A percentile compares a stretch with the other conserved stretches of the same genome.
Evolutionary conservation across 2,797 vertebrate genomes (phyloP).

Genomic region (Ataeniobius toweri): DNA sequence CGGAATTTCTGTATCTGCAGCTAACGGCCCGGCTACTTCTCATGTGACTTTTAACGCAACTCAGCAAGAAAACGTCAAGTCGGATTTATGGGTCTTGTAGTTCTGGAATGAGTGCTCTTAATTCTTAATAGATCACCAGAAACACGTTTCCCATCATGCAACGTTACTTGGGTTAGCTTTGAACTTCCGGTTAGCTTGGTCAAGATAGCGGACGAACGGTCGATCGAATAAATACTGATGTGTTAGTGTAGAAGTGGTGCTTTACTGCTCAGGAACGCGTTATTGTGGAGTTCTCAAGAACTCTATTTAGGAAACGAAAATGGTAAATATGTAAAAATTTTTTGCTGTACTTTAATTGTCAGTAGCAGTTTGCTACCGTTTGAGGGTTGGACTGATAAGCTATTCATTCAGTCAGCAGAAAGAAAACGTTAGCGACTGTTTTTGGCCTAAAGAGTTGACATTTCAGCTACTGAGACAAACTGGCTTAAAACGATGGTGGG

Average conservation of each 20-base stretch:
- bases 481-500: background rate
- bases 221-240: slow-evolving; percentile 48
- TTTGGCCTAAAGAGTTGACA: background rate
- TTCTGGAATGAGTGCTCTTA: background rate
- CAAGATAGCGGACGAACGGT: slow-evolving; percentile 70
- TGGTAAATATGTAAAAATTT: slow-evolving; percentile 63
- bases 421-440: background rate
- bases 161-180: background rate
- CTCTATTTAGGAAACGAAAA: slow-evolving; percentile 56
- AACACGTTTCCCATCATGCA: slow-evolving; percentile 73
- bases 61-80: too few species aligned
- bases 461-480: background rate
- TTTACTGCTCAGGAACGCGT: slow-evolving; percentile 35
- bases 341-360: background rate
- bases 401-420: slow-evolving; percentile 41
- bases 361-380: slow-evolving; percentile 22
- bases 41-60: slow-evolving; percentile 57
- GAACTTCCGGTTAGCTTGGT: slow-evolving; percentile 63
- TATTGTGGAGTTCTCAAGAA: slow-evolving; percentile 28
- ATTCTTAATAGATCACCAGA: fast-evolving
- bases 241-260: slow-evolving; percentile 46
- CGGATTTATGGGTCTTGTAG: slow-evolving; percentile 70
- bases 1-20: background rate
- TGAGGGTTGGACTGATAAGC: slow-evolving; percentile 14
- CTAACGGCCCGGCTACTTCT: slow-evolving; percentile 9